These are phyloP conservation scores for Dilophus febrilis DNA, from an alignment of 2,888 invertebrate genomes.

Conservation along the genomic window DNA sequence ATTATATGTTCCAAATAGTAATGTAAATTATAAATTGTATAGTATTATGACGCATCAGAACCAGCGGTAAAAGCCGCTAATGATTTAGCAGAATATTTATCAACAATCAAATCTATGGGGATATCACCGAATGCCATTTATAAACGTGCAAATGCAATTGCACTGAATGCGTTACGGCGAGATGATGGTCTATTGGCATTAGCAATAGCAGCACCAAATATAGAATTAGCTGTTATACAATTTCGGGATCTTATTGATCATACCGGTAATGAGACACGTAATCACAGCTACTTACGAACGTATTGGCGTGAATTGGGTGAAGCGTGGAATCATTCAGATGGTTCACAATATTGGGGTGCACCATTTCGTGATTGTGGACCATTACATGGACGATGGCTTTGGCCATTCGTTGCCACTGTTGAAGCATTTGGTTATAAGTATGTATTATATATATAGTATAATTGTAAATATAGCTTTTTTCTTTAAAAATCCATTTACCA, in stretches of 20 bases:
- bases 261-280: slow-evolving; percentile 25
- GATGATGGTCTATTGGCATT: slow-evolving; percentile 29
- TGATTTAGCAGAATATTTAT: slow-evolving; percentile 26
- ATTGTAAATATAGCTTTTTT: background rate
- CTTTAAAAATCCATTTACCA: too few relatives aligned
- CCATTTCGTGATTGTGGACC: slow-evolving; percentile 30
- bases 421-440: slow-evolving; percentile 27
- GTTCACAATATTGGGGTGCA: slow-evolving; percentile 29
- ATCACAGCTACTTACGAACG: slow-evolving; percentile 26
- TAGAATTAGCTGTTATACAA: slow-evolving; percentile 30
- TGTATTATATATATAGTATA: slow-evolving; percentile 11
- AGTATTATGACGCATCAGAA: slow-evolving; percentile 28
- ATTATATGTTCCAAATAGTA: background rate
- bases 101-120: slow-evolving; percentile 19
- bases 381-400: slow-evolving; percentile 27
- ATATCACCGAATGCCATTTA: slow-evolving; percentile 21
- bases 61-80: slow-evolving; percentile 27
- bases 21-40: slow-evolving; percentile 2
- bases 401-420: slow-evolving; percentile 31
- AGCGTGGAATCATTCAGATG: slow-evolving; percentile 30
- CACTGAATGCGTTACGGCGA: slow-evolving; percentile 26
- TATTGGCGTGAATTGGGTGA: slow-evolving; percentile 30
- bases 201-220: slow-evolving; percentile 29
- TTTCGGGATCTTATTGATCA: slow-evolving; percentile 26
- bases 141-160: slow-evolving; percentile 25